Percentiles rank a stretch among this genome's conserved stretches.
phyloP scores from a whole-genome alignment of 1,140 invertebrate genomes.

The Caerostris extrusa region DNA sequence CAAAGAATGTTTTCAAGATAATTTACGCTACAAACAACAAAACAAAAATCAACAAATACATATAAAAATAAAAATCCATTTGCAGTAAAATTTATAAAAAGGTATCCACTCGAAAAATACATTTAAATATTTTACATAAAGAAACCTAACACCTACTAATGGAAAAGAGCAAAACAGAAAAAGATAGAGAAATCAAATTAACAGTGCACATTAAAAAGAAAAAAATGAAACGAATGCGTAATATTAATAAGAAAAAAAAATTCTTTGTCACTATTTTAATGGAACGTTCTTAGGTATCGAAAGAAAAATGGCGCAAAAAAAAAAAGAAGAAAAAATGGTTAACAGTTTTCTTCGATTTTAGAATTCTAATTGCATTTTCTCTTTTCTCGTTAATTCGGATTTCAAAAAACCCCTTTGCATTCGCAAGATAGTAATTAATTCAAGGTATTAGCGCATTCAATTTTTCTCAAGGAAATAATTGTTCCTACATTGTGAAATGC shows the following conservation, averaged over 20 bases:
- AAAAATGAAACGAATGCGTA: not conserved
- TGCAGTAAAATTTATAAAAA: not conserved
- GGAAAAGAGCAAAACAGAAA: not conserved
- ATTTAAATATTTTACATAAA: not conserved
- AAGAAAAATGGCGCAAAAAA: not conserved
- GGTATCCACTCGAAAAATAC: not conserved
- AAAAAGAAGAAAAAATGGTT: not conserved
- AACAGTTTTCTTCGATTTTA: slow-evolving; percentile 20
- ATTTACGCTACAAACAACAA: not conserved
- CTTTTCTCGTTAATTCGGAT: slow-evolving; percentile 16
- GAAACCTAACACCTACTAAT: not conserved
- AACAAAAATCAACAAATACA: not conserved
- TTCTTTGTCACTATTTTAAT: slow-evolving; percentile 19
- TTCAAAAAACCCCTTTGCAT: slow-evolving; percentile 23
- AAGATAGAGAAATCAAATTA: slow-evolving; percentile 6
- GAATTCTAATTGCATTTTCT: slow-evolving; percentile 57
- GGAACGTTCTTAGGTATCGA: not conserved
- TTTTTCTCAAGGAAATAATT: slow-evolving; percentile 26
- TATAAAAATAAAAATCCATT: not conserved
- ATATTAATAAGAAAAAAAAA: not conserved
- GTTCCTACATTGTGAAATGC: not conserved
- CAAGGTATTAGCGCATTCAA: slow-evolving; percentile 48
- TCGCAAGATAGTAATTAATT: slow-evolving; percentile 51
- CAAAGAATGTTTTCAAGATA: not conserved
- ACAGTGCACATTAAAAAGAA: not conserved